These are phyloP conservation scores for Adineta ricciae DNA, from an alignment of 2,888 invertebrate genomes.

Conservation along the genomic window DNA sequence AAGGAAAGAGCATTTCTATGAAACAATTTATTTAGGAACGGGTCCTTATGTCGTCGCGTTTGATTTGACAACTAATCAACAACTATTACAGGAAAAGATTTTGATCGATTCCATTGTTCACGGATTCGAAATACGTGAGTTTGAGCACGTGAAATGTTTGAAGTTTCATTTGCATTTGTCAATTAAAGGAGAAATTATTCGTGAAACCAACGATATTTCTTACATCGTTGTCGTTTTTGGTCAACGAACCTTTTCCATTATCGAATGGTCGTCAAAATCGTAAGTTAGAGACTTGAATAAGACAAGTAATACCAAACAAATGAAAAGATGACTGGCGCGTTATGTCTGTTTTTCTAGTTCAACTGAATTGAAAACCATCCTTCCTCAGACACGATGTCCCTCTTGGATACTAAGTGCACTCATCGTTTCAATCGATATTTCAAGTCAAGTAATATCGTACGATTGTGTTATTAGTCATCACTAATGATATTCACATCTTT, in stretches of 20 bases:
- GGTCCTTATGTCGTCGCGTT: neutral
- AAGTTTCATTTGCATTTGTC: too few relatives aligned
- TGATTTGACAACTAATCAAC: neutral
- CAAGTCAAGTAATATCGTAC: neutral
- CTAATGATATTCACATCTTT: neutral
- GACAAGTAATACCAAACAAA: too few relatives aligned
- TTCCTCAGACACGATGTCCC: neutral
- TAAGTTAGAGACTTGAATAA: neutral
- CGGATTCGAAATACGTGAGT: neutral
- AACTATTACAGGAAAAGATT: neutral
- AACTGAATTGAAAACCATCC: neutral
- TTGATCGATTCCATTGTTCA: neutral
- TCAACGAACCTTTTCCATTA: neutral
- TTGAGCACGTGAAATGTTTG: too few relatives aligned
- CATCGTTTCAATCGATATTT: neutral
- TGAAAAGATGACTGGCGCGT: neutral
- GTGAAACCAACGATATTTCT: neutral
- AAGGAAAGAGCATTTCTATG: neutral
- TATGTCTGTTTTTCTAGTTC: neutral
- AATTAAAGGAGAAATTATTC: neutral
- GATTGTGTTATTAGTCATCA: neutral
- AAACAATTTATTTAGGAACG: neutral
- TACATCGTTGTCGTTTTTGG: neutral
- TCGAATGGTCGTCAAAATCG: neutral
- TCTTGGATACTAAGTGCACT: neutral